phyloP scores from a whole-genome alignment of 2,888 invertebrate species.

The Glaucopsyche alexis region DNA sequence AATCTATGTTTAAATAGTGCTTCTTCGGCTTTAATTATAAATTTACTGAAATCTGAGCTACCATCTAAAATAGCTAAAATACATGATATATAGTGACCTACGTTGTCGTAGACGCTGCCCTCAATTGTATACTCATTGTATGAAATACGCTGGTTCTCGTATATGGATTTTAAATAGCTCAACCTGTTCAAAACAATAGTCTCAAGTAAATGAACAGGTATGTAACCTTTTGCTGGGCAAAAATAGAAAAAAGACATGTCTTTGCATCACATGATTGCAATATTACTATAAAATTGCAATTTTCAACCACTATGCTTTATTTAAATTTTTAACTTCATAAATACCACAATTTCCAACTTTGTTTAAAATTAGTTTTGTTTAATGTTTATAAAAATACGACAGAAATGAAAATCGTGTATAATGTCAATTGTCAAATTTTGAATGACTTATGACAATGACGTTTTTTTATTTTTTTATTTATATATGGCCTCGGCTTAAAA shows the following conservation, averaged over 20 bases:
- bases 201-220: slow-evolving; percentile 76
- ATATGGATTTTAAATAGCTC: slow-evolving; percentile 66
- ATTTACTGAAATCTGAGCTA: slow-evolving; percentile 53
- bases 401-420: too few species aligned
- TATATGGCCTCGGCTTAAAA: too few species aligned
- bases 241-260: slow-evolving; percentile 80
- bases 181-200: slow-evolving; percentile 74
- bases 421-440: too few species aligned
- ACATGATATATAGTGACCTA: slow-evolving; percentile 80
- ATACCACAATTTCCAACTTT: too few species aligned
- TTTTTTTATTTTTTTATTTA: too few species aligned
- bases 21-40: slow-evolving; percentile 59
- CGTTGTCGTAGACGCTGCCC: slow-evolving; percentile 79
- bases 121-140: slow-evolving; percentile 80
- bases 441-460: too few species aligned
- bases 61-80: slow-evolving; percentile 56
- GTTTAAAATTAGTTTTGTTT: too few species aligned
- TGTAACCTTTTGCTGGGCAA: slow-evolving; percentile 75
- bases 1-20: slow-evolving; percentile 57
- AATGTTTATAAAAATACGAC: too few species aligned
- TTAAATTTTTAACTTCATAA: too few species aligned
- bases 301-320: too few species aligned
- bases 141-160: slow-evolving; percentile 48
- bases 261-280: neutral
- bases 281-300: too few species aligned